Evolutionary conservation across 92 coral and sea anemone species (phyloP), one percentile per base, ranked within the genome.

Genomic region (Bergia puertoricense): DNA sequence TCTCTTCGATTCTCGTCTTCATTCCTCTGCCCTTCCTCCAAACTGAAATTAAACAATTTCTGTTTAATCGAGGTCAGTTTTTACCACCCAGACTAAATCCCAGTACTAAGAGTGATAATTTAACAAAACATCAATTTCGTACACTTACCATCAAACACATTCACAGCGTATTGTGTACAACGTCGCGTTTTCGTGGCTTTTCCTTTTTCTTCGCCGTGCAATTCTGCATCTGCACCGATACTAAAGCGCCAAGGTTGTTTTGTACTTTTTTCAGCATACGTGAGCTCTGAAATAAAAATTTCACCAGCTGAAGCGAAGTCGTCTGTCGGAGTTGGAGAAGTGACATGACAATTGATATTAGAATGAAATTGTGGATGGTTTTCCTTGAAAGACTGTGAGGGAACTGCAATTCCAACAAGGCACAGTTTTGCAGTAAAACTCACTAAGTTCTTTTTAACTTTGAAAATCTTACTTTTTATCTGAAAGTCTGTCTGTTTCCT

Each of bases 1-100:
- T 68, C 68, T 30, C 81, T 50, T 88, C 86, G 45, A 88, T 85
- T 79, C 79, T 77, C 14, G 42, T 68, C 74, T 42, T 14, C 36
- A 85, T 85, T 85, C 74, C 50, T 85, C 88, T 66, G 59, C 74
- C 66, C 78, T 68, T 85, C 39, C 79, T 85, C 88, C 79, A 66
- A 6, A 77, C 88, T 85, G 18, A 69, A 85, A 68, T n/a, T 18
- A 62, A 62, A 14, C 69, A 18, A 5, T 16, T 15, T 6, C 6
- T 72, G 76, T 36, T 36, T 72, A 23, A 72, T 36, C 76, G 4
- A 36, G 10, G 76, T 8, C 76, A 72, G 14, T 3, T 72, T 46
- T 57, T 18, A 56, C 20, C 16, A 14, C 2, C 20, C 10, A 57
- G 11, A 46, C 51, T 68, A 68, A 68, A 68, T 68, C 9, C 38